These are phyloP conservation scores for Phragmatobia fuliginosa DNA, from an alignment of 2,888 invertebrate species.

Conservation along the genomic window DNA sequence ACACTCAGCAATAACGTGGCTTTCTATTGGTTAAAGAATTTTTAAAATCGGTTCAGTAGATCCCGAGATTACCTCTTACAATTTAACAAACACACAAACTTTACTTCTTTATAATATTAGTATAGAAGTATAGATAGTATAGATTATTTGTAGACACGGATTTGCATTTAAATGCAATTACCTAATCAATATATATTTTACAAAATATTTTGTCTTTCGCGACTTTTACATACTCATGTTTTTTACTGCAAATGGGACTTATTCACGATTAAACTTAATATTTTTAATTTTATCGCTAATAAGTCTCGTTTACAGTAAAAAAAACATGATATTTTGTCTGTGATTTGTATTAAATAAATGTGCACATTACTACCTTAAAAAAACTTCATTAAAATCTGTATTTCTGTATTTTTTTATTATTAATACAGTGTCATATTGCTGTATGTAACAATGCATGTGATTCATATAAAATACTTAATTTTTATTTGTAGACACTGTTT, in stretches of 20 bases:
- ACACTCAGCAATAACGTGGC: no score
- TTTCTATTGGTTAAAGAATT: no score
- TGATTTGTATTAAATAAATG: neutral
- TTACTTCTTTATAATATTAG: no score
- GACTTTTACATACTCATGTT: no score
- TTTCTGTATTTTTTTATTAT: neutral
- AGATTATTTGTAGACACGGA: neutral
- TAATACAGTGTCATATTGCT: neutral
- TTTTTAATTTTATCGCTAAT: no score
- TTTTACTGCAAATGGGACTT: no score
- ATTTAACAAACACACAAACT: no score
- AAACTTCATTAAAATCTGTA: neutral
- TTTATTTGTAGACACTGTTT: neutral
- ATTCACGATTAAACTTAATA: no score
- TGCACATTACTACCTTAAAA: neutral
- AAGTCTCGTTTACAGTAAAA: no score
- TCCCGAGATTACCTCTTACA: no score
- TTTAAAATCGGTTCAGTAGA: no score
- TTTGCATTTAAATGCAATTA: neutral
- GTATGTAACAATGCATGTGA: neutral
- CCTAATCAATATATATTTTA: neutral
- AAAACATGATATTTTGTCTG: neutral
- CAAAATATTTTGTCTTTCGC: no score
- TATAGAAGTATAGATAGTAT: neutral
- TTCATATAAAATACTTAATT: neutral